A percentile compares a stretch with the other conserved stretches of the same genome.
phyloP scores from a whole-genome alignment of 2,113 vertebrate species.

The Zonotrichia leucophrys region DNA sequence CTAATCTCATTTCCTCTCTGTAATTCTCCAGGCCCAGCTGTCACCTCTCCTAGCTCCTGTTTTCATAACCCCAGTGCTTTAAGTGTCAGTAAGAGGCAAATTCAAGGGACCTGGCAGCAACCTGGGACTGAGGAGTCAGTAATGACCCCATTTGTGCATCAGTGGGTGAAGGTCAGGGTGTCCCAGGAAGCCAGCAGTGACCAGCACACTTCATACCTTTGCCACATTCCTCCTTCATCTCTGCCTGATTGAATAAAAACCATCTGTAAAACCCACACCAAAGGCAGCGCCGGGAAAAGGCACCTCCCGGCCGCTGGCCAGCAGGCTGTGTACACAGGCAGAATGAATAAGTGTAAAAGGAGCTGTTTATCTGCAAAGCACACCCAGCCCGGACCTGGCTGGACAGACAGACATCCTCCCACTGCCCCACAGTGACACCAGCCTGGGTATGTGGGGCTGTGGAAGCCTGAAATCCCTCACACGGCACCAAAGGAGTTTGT shows the following conservation, averaged over 20 bases:
- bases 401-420: not conserved
- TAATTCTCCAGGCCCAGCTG: not conserved
- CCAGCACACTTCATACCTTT: not conserved
- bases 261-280: not conserved
- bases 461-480: rapidly evolving
- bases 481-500: not conserved
- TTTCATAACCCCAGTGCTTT: not conserved
- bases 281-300: not conserved
- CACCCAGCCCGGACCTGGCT: not conserved
- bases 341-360: not conserved
- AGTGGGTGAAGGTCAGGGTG: not conserved
- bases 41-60: not conserved
- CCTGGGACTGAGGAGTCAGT: not conserved
- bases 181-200: not conserved
- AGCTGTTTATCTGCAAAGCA: not conserved
- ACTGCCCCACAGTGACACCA: rapidly evolving
- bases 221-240: rapidly evolving
- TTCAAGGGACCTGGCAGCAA: rapidly evolving
- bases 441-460: rapidly evolving
- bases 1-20: not conserved
- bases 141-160: rapidly evolving
- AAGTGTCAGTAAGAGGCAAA: not conserved
- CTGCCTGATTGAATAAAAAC: not conserved
- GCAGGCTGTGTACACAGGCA: not conserved
- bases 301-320: not conserved